Evolutionary conservation across 2,113 vertebrate species (phyloP).

Genomic region (Sphyrna mokarran): DNA sequence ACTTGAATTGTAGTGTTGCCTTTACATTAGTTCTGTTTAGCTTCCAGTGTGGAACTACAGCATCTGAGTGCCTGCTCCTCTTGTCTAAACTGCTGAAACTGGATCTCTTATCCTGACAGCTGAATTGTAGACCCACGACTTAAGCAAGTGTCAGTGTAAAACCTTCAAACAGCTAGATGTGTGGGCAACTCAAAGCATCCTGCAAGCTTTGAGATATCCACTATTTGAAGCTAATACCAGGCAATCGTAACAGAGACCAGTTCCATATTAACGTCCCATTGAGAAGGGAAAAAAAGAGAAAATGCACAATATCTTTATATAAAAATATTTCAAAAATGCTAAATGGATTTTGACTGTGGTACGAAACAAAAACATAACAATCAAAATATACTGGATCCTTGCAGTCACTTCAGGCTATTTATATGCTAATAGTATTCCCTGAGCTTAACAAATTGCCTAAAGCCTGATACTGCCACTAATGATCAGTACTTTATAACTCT

Average conservation of each 20-base stretch:
- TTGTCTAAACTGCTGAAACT: background rate
- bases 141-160: background rate
- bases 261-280: background rate
- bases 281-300: background rate
- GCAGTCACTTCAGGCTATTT: slow-evolving; percentile 58
- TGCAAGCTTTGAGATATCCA: background rate
- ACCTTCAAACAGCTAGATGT: background rate
- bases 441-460: slow-evolving; percentile 54
- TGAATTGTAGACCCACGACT: background rate
- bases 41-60: background rate
- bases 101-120: background rate
- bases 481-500: slow-evolving; percentile 62
- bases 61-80: background rate
- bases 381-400: slow-evolving; percentile 32
- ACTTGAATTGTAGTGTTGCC: slow-evolving; percentile 8
- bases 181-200: background rate
- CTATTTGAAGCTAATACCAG: background rate
- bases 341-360: slow-evolving; percentile 57
- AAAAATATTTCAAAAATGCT: slow-evolving; percentile 41
- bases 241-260: background rate
- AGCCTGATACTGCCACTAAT: slow-evolving; percentile 58
- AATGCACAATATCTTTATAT: background rate
- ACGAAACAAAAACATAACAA: slow-evolving; percentile 52
- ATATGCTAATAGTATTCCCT: slow-evolving; percentile 61
- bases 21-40: background rate